Percentiles rank a stretch among this genome's conserved stretches.
These are phyloP conservation scores for Solenodon paradoxus DNA, from an alignment of 2,113 vertebrate species.

Conservation along the genomic window DNA sequence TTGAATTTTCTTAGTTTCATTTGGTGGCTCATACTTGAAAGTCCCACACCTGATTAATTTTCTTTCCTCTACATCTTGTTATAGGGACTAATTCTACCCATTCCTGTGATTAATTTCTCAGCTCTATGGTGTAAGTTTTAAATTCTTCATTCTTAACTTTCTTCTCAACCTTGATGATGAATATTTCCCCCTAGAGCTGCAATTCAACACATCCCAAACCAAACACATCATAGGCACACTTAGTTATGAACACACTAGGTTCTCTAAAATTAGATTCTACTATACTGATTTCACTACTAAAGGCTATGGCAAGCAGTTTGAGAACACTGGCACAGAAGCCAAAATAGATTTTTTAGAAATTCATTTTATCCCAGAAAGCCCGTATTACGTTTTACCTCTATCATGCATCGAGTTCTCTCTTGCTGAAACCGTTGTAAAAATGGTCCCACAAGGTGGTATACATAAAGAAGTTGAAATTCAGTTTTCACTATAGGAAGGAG, in stretches of 20 bases:
- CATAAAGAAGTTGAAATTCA: slow-evolving; percentile 97
- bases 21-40: not conserved
- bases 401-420: slow-evolving; percentile 98
- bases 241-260: not conserved
- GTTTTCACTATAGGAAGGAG: slow-evolving; percentile 97
- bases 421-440: slow-evolving; percentile 98
- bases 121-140: not conserved
- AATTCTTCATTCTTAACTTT: not conserved
- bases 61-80: not conserved
- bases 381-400: slow-evolving; percentile 87
- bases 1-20: not conserved
- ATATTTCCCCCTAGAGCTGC: not conserved
- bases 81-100: not conserved
- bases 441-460: slow-evolving; percentile 98
- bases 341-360: not conserved
- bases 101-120: not conserved
- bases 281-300: not conserved
- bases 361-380: not conserved
- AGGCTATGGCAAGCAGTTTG: not conserved
- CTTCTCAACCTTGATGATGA: not conserved
- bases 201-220: not conserved
- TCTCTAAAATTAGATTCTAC: not conserved
- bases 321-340: not conserved
- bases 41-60: not conserved
- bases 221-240: not conserved